Base-by-base conservation (phyloP, 2,888 invertebrate species). In the Anaspis maculata region DNA sequence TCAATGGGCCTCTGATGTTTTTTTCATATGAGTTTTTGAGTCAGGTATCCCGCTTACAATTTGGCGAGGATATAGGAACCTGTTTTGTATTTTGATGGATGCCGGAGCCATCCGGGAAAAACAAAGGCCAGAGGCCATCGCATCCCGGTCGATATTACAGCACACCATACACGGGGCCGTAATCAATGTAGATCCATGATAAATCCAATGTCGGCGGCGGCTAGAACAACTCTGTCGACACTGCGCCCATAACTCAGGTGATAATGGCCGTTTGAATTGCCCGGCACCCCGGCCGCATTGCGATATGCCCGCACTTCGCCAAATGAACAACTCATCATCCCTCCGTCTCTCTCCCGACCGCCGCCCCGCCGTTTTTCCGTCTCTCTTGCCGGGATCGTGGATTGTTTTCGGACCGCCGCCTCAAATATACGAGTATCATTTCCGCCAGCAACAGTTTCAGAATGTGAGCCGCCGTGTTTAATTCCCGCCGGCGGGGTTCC, bases 141-240 rank as follows among this genome's bases (percentile, higher is more conserved):
- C n/a, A n/a, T n/a, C n/a, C n/a, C n/a, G n/a, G n/a, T n/a, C n/a
- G n/a, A n/a, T n/a, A n/a, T n/a, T n/a, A n/a, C n/a, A n/a, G n/a
- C n/a, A n/a, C n/a, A n/a, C n/a, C n/a, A n/a, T 19, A 5, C 19
- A 9, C 5, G 19, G 19, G 19, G 19, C 19, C 5, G 39, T 59
- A 60, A 61, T 59, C 60, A 56, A 56, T 53, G 53, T 54, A 54
- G 59, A 62, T 62, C 54, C 54, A 60, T 57, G 57, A 52, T 51
- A 54, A 56, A 56, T 51, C 54, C 54, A 49, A 54, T 56, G 57
- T 55, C 55, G 53, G 48, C 55, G 53, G 48, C 54, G 54, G 50
- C 42, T 59, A 54, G 56, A 62, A 59, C 61, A 61, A 61, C 62
- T 61, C 62, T 64, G 64, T 64, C 64, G 63, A 51, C 64, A 59